Percentiles rank a stretch among this genome's conserved stretches.
phyloP scores from a whole-genome alignment of 1,140 invertebrate genomes.

The Drosophila triauraria region DNA sequence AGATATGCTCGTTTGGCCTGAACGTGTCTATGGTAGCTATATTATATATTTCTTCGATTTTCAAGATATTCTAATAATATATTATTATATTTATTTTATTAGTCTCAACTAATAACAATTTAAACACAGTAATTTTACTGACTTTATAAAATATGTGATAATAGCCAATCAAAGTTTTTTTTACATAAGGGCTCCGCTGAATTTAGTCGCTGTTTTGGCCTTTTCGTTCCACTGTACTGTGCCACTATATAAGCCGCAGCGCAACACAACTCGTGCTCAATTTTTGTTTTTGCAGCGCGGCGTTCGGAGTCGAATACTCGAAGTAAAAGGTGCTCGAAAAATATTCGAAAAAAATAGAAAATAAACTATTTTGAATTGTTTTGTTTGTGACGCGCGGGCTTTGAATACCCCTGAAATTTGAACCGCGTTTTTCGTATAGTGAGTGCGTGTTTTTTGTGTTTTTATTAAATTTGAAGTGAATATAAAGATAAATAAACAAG shows the following conservation, averaged over 20 bases:
- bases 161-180: too few relatives aligned
- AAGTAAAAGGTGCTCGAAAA: not conserved
- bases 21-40: too few relatives aligned
- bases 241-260: slow-evolving; percentile 18
- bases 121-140: too few relatives aligned
- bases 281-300: slow-evolving; percentile 19
- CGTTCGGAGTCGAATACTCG: slow-evolving; percentile 10
- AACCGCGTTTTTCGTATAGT: slow-evolving; percentile 4
- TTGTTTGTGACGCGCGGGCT: not conserved
- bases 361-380: slow-evolving; percentile 16
- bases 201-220: not conserved
- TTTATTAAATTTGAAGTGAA: slow-evolving; percentile 31
- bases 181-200: too few relatives aligned
- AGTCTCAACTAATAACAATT: too few relatives aligned
- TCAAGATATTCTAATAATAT: too few relatives aligned
- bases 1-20: too few relatives aligned
- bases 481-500: slow-evolving; percentile 33
- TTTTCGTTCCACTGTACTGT: slow-evolving; percentile 2
- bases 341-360: slow-evolving; percentile 8
- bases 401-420: not conserved
- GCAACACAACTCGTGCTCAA: slow-evolving; percentile 13
- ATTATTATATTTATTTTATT: too few relatives aligned
- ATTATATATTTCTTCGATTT: too few relatives aligned
- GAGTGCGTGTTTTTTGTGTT: slow-evolving; percentile 10
- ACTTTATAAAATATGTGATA: too few relatives aligned